Percentiles rank a stretch among this genome's conserved stretches.
phyloP scores from a whole-genome alignment of 2,888 invertebrate species.

The Lithosia quadra region DNA sequence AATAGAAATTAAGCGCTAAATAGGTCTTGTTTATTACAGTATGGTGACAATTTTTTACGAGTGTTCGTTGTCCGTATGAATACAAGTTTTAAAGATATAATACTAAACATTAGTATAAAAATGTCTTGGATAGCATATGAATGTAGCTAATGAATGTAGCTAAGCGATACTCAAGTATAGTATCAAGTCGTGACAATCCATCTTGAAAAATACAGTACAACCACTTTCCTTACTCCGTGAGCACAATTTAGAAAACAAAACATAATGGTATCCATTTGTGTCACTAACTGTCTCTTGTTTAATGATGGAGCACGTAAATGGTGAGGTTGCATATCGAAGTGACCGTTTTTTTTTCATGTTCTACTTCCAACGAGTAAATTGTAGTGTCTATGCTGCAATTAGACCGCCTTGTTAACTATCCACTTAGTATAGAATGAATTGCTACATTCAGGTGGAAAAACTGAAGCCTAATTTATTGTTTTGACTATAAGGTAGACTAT shows the following conservation, averaged over 20 bases:
- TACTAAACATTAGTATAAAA: neutral
- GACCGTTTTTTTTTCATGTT: slow-evolving; percentile 54
- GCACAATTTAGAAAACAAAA: slow-evolving; percentile 20
- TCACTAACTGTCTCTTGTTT: slow-evolving; percentile 44
- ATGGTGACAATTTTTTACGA: too few species aligned
- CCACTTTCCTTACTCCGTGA: too few species aligned
- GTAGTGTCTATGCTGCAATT: slow-evolving; percentile 62
- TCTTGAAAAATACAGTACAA: neutral
- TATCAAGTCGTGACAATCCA: neutral
- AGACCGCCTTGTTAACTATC: slow-evolving; percentile 51
- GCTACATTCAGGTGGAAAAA: slow-evolving; percentile 49
- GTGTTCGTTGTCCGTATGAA: too few species aligned
- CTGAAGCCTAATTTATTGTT: slow-evolving; percentile 39
- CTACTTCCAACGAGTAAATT: slow-evolving; percentile 66
- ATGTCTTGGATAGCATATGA: neutral
- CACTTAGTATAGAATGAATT: slow-evolving; percentile 58
- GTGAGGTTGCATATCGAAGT: slow-evolving; percentile 46
- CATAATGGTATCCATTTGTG: slow-evolving; percentile 46
- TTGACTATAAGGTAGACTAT: neutral
- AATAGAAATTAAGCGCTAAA: too few species aligned
- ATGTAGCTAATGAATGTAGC: neutral
- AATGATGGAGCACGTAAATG: slow-evolving; percentile 48
- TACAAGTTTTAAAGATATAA: neutral
- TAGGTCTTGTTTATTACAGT: too few species aligned
- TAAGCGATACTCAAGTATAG: neutral